These are phyloP conservation scores for Sylvietta virens DNA, from an alignment of 2,113 vertebrate genomes.

Conservation along the genomic window DNA sequence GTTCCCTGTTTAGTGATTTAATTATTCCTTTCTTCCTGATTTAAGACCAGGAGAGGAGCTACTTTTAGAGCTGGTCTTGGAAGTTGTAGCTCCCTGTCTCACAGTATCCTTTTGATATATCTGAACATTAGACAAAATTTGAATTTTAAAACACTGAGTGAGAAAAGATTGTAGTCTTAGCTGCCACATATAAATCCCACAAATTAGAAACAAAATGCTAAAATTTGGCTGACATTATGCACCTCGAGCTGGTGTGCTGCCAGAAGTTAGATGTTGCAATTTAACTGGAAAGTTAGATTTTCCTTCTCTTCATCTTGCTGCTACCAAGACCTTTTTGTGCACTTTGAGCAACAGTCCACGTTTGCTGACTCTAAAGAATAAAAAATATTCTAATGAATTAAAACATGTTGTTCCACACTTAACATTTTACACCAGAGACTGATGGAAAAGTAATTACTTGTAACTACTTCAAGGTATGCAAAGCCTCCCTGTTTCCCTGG, in stretches of 20 bases:
- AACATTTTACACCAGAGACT: not conserved
- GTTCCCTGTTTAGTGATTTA: not conserved
- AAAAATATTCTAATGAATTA: not conserved
- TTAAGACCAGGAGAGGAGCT: not conserved
- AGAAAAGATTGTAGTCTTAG: not conserved
- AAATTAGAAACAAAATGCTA: not conserved
- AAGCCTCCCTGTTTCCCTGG: not conserved
- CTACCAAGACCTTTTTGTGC: not conserved
- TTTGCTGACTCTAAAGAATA: not conserved
- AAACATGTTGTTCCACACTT: not conserved
- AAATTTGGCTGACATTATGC: not conserved
- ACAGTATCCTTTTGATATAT: not conserved
- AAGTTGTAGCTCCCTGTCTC: not conserved
- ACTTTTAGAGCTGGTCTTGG: not conserved
- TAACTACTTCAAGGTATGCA: not conserved
- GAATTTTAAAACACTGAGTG: not conserved
- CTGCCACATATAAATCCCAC: not conserved
- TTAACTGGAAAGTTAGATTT: not conserved
- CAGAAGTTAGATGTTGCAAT: not conserved
- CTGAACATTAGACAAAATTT: not conserved
- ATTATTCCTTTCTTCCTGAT: not conserved
- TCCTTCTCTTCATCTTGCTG: not conserved
- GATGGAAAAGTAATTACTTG: not conserved
- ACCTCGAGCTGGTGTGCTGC: not conserved
- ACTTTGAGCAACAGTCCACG: not conserved